Base-by-base conservation (phyloP, 2,797 vertebrate species). In the Rhyacichthys aspro region DNA sequence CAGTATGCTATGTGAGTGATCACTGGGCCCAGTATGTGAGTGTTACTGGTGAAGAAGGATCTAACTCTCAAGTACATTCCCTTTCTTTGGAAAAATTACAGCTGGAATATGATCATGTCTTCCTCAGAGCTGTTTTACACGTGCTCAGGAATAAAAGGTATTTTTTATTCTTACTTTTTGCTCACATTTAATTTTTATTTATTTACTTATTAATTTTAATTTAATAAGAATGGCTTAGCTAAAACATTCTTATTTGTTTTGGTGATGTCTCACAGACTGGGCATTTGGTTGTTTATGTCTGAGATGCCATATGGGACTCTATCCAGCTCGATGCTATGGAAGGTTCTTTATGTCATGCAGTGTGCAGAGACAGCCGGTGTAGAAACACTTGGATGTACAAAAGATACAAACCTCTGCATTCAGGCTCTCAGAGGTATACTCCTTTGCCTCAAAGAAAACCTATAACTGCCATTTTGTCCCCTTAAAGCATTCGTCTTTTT, bases 221-320 rank as follows among this genome's bases (percentile, higher is more conserved):
- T 38, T 5, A 5, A 11, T 5, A 11, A 14, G 37, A 38, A 38
- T 11, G 37, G 11, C 12, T 11, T 38, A 1, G 37, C 37, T 38
- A 38, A 11, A 38, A 33, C 8, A 19, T 41, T 28, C 2, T 11
- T 9, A 10, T 55, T 65, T 19, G 45, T 7, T 54, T 6, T 54
- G 18, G 34, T 49, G 7, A 1, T 41, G 9, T 66, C 60, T 70
- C 10, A 43, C 86, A 99, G 98, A 82, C 71, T 99, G 73, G 97
- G 98, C 18, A 94, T 99, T 79, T 99, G 97, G 97, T 90, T 98
- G 44, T 99, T 99, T 76, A 99, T 99, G 98, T 98, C 97, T 0
- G 96, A 97, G 88, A 98, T 99, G 97, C 97, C 97, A 0, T 99
- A 96, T 0, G 95, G 94, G 53, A 99, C 95, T 0, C 82, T 99